Evolutionary conservation across 2,113 vertebrate genomes (phyloP), one percentile per base, ranked within the genome.

Genomic region (Rhipidura dahli): DNA sequence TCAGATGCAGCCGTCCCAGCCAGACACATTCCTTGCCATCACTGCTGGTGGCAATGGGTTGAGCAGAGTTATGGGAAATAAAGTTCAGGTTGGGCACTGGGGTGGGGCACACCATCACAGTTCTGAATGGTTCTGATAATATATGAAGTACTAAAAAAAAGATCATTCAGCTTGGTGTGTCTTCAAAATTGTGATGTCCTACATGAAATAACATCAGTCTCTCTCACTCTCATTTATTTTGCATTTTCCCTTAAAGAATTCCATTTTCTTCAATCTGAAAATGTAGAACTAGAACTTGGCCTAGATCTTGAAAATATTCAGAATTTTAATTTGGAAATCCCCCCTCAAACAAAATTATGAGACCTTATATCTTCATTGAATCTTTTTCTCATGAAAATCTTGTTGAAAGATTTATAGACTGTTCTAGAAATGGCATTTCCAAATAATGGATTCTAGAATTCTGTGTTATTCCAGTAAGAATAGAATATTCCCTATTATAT

Each of bases 381-480:
- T 60, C 4, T 37, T 84, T 27, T 49, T 84, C 37, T 26, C 5
- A 22, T 45, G 7, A 57, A 78, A 61, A 4, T 42, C 4, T 30
- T 80, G 2, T 39, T 51, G 42, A 72, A 90, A 61, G 33, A 69
- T 33, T 84, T 66, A 39, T 26, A 71, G 31, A 20, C 15, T 53
- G 4, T 39, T 91, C 57, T 76, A 84, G 91, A 97, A 97, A 96
- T 78, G 12, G 60, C 45, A 49, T 78, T 93, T 96, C 82, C 79
- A 94, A 87, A 83, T 82, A 96, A 92, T 50, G 83, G 56, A 90
- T 85, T 82, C 66, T 96, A 63, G 78, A 82, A 27, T 92, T 90
- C 73, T 65, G 40, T 95, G 44, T 83, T 84, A 61, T 87, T 87
- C 37, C 65, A 87, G 13, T 88, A 83, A 54, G 50, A 69, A 47